phyloP scores from a whole-genome alignment of 2,888 invertebrate species.

The Zaprionus lineosus region DNA sequence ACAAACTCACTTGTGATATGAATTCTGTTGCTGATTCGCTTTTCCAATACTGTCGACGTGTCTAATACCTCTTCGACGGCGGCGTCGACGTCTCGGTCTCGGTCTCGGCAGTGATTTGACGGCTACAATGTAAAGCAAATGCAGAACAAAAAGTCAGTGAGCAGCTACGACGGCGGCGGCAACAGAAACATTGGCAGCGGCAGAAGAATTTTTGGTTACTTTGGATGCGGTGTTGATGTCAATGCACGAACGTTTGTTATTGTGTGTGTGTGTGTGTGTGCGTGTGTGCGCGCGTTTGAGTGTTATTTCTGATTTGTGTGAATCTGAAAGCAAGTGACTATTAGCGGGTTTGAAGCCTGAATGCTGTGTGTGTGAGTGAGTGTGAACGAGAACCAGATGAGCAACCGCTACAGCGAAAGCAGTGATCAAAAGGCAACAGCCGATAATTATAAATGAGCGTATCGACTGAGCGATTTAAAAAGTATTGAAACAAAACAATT shows the following conservation, averaged over 20 bases:
- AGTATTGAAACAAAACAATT: constrained; percentile 5
- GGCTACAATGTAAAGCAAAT: background rate
- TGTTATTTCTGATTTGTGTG: constrained; percentile 3
- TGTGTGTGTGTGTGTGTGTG: constrained; percentile 21
- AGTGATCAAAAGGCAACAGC: constrained; percentile 57
- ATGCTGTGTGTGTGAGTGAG: constrained; percentile 7
- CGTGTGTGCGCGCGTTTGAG: constrained; percentile 10
- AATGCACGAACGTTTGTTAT: constrained; percentile 17
- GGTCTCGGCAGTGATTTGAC: background rate
- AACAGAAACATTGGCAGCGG: no score
- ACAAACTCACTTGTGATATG: background rate
- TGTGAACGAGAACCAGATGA: constrained; percentile 47
- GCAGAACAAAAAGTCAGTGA: constrained; percentile 28
- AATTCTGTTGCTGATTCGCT: constrained; percentile 24
- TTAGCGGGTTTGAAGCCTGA: constrained; percentile 20
- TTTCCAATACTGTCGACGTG: background rate
- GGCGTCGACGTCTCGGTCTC: background rate
- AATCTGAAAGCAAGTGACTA: constrained; percentile 37
- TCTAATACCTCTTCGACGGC: constrained; percentile 5
- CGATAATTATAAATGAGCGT: constrained; percentile 51
- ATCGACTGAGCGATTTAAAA: constrained; percentile 16
- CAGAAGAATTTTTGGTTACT: constrained; percentile 28
- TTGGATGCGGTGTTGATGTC: constrained; percentile 21
- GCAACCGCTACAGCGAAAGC: constrained; percentile 42
- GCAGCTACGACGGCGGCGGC: no score